A percentile compares a stretch with the other conserved stretches of the same genome.
These are phyloP conservation scores for Heliconius hewitsoni DNA, from an alignment of 1,140 invertebrate species.

Conservation along the genomic window DNA sequence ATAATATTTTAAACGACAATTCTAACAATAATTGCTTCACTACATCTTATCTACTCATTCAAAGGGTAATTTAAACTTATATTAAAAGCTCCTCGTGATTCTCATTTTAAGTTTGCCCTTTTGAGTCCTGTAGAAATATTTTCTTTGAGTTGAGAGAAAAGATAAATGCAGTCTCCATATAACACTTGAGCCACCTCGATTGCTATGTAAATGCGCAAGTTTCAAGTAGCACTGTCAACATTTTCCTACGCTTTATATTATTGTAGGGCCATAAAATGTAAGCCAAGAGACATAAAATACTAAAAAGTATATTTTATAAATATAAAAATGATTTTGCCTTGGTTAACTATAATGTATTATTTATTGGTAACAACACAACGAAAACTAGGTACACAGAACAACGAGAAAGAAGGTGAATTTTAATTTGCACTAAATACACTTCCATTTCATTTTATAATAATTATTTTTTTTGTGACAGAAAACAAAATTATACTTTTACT, in stretches of 20 bases:
- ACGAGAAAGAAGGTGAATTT: too few species aligned
- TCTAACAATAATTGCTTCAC: neutral
- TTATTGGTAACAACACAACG: too few species aligned
- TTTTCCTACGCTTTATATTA: slow-evolving; percentile 10
- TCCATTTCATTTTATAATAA: too few species aligned
- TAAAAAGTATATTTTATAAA: too few species aligned
- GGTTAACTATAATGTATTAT: too few species aligned
- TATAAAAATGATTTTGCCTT: too few species aligned
- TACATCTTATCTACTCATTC: neutral
- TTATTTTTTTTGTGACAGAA: too few species aligned
- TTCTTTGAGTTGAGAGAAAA: slow-evolving; percentile 12
- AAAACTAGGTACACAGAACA: too few species aligned
- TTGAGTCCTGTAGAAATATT: slow-evolving; percentile 4
- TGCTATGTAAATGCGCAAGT: slow-evolving; percentile 21
- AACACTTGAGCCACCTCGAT: slow-evolving; percentile 17
- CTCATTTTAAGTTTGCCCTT: slow-evolving; percentile 10
- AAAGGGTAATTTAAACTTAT: slow-evolving; percentile 12
- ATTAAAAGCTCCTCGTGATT: slow-evolving; percentile 7
- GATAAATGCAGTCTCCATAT: slow-evolving; percentile 15
- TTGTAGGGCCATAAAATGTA: neutral
- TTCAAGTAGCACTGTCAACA: slow-evolving; percentile 20
- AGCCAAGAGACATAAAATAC: too few species aligned
- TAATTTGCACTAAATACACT: too few species aligned
- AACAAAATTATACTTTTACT: too few species aligned
- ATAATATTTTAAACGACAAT: neutral